Evolutionary conservation across 2,888 invertebrate genomes (phyloP).

Genomic region (Dolichopus griseipennis): DNA sequence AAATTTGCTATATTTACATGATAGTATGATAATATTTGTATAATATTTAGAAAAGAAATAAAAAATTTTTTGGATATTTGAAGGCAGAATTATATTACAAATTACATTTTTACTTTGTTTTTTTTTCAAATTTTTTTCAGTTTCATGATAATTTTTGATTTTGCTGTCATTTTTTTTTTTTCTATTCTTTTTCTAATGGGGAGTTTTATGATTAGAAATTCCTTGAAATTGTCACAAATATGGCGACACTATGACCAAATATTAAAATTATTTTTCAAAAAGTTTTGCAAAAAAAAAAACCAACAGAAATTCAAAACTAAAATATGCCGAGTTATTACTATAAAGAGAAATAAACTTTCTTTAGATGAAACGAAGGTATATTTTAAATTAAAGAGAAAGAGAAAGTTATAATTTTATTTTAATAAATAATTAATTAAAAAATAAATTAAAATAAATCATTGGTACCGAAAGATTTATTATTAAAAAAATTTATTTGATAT

Average conservation of each 20-base stretch:
- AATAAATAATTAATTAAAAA: no score
- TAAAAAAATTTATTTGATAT: no score
- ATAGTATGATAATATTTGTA: not conserved
- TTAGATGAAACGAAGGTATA: no score
- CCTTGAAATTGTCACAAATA: not conserved
- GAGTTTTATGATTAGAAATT: slow-evolving; percentile 1
- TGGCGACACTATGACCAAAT: slow-evolving; percentile 3
- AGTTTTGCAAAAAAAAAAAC: not conserved
- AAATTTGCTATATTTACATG: no score
- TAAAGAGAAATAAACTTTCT: no score
- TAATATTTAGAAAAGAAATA: not conserved
- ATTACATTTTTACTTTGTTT: not conserved
- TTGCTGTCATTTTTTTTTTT: not conserved
- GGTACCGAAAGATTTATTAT: no score
- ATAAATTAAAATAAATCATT: no score
- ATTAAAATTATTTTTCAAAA: not conserved
- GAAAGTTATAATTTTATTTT: no score
- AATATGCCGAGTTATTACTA: no score
- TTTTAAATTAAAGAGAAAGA: no score
- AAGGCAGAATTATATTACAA: not conserved
- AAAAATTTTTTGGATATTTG: not conserved
- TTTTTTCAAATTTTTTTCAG: not conserved
- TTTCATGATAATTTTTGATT: not conserved
- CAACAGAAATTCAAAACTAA: no score
- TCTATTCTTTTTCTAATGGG: not conserved